Percentiles rank a stretch among this genome's conserved stretches.
Conservation (phyloP, 2,797 vertebrate species). For the Helicolenus hilgendorfi region DNA sequence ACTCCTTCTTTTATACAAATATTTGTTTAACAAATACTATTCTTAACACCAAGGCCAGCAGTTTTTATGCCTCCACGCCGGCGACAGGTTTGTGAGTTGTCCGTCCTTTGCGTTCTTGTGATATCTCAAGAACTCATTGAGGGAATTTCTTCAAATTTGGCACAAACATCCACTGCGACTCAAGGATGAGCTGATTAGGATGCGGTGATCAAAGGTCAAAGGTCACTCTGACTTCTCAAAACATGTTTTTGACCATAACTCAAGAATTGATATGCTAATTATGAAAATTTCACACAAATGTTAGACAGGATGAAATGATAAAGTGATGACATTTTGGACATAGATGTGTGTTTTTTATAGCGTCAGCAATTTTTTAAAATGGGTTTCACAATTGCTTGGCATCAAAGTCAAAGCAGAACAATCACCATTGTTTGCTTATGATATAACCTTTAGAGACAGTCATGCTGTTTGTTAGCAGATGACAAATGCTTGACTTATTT, state of each 20-base stretch:
- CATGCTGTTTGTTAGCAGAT: slow-evolving; percentile 3
- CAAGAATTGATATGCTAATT: neutral
- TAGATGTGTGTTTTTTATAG: too few relatives aligned
- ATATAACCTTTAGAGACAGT: slow-evolving; percentile 21
- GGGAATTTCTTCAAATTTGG: neutral
- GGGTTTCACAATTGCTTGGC: neutral
- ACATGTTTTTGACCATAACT: neutral
- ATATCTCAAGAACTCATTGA: neutral
- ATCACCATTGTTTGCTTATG: slow-evolving; percentile 1
- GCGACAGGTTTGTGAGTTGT: too few relatives aligned
- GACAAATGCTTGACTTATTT: slow-evolving; percentile 22
- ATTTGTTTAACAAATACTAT: neutral
- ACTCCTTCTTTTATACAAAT: neutral
- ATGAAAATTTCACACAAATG: neutral
- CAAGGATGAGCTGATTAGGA: neutral
- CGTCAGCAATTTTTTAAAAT: neutral
- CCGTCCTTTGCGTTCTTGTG: too few relatives aligned
- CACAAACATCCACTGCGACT: neutral
- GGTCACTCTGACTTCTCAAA: neutral
- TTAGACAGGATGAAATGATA: neutral
- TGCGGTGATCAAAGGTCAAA: neutral
- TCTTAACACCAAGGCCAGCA: neutral
- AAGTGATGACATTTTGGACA: neutral
- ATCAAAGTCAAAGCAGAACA: neutral
- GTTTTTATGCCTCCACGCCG: too few relatives aligned